Evolutionary conservation across 1,140 invertebrate species (phyloP).

Genomic region (Cylas formicarius): DNA sequence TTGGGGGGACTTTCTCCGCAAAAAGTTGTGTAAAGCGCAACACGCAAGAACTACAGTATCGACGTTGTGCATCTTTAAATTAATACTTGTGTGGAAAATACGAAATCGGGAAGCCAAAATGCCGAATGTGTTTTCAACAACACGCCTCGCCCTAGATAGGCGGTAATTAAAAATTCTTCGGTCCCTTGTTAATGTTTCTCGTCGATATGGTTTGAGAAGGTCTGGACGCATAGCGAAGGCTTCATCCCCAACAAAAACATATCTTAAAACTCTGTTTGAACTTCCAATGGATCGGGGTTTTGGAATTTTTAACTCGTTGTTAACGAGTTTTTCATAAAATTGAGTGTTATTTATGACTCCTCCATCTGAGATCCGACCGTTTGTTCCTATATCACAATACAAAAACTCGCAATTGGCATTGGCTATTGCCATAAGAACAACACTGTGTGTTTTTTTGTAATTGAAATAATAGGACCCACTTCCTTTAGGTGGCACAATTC

Average conservation of each 20-base stretch:
- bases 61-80: slow-evolving; percentile 13
- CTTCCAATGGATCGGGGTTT: too few species aligned
- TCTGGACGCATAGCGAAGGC: slow-evolving; percentile 34
- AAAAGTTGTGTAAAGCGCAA: slow-evolving; percentile 17
- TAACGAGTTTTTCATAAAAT: slow-evolving; percentile 6
- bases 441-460: slow-evolving; percentile 27
- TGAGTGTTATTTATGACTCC: slow-evolving; percentile 24
- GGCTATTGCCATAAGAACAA: slow-evolving; percentile 25
- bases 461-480: slow-evolving; percentile 19
- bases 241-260: slow-evolving; percentile 33
- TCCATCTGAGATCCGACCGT: slow-evolving; percentile 33
- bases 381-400: slow-evolving; percentile 34
- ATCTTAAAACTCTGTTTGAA: too few species aligned
- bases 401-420: slow-evolving; percentile 40
- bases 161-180: slow-evolving; percentile 14
- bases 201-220: slow-evolving; percentile 41
- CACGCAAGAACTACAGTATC: slow-evolving; percentile 12
- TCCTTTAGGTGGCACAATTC: slow-evolving; percentile 3
- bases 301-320: too few species aligned
- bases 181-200: not conserved
- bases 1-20: slow-evolving; percentile 2
- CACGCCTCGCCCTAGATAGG: slow-evolving; percentile 7
- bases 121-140: slow-evolving; percentile 17
- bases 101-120: slow-evolving; percentile 12
- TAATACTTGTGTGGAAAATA: slow-evolving; percentile 12